These are phyloP conservation scores for Toxotes lorentzi DNA, from an alignment of 2,797 vertebrate species.

Conservation along the genomic window DNA sequence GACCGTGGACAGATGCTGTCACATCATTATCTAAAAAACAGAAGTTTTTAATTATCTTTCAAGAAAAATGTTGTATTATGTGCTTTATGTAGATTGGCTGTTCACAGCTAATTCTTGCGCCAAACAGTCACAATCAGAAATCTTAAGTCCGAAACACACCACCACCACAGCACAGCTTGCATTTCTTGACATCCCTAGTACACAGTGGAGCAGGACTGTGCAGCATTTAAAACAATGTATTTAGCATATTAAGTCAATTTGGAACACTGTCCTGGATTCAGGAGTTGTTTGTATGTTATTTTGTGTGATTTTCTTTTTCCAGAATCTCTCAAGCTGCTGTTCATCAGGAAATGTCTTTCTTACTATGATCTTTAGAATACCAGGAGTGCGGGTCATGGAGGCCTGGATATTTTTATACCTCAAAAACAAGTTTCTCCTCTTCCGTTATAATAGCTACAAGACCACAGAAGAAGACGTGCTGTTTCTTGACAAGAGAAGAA, in stretches of 20 bases:
- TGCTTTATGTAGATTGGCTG: not conserved
- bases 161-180: not conserved
- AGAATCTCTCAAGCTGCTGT: constrained; percentile 10
- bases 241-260: constrained; percentile 13
- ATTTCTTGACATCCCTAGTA: constrained; percentile 8
- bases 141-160: not conserved
- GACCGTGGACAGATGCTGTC: not conserved
- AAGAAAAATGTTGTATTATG: not conserved
- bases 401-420: constrained; percentile 46
- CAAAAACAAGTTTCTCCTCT: constrained; percentile 24
- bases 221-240: constrained; percentile 15
- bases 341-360: constrained; percentile 29
- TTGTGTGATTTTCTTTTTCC: constrained; percentile 10
- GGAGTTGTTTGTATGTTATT: constrained; percentile 12
- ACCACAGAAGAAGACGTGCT: constrained; percentile 28
- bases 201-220: not conserved
- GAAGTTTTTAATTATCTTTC: not conserved
- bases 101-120: not conserved
- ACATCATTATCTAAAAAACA: not conserved
- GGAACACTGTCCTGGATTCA: constrained; percentile 16
- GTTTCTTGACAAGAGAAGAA: constrained; percentile 33
- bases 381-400: constrained; percentile 24
- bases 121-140: constrained; percentile 8
- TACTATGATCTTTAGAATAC: constrained; percentile 27
- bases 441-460: constrained; percentile 22